These are phyloP conservation scores for Cataglyphis altisquamis DNA, from an alignment of 2,888 invertebrate genomes.

Conservation along the genomic window DNA sequence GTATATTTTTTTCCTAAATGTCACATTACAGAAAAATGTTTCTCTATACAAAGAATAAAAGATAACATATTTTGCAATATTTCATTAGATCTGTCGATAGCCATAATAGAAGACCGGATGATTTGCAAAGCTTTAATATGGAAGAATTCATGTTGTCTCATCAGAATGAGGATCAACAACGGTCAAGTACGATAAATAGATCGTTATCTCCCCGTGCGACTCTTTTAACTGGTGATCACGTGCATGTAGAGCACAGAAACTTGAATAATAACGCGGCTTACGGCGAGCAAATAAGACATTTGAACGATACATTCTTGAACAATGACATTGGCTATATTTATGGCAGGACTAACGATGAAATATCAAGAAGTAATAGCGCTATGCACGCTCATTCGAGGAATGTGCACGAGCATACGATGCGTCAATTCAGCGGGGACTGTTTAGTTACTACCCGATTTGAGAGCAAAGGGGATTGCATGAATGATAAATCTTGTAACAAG, in stretches of 20 bases:
- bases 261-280: constrained; percentile 62
- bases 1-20: background rate
- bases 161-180: constrained; percentile 91
- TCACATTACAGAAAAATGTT: background rate
- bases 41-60: background rate
- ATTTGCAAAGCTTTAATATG: constrained; percentile 90
- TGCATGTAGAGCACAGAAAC: constrained; percentile 79
- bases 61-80: background rate
- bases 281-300: constrained; percentile 56
- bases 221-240: constrained; percentile 81
- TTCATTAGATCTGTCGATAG: constrained; percentile 46
- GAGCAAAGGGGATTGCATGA: constrained; percentile 51
- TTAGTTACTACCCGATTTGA: constrained; percentile 49
- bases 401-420: constrained; percentile 28
- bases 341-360: constrained; percentile 76
- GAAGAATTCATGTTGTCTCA: constrained; percentile 93
- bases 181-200: constrained; percentile 74
- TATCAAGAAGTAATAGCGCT: constrained; percentile 16
- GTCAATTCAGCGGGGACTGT: constrained; percentile 50
- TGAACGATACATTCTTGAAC: constrained; percentile 66
- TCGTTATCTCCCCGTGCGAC: constrained; percentile 74
- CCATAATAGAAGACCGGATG: constrained; percentile 86
- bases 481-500: constrained; percentile 49
- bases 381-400: constrained; percentile 56
- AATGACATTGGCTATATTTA: constrained; percentile 79